Evolutionary conservation across 2,888 invertebrate genomes (phyloP).

Genomic region (Leucoptera coffeella): DNA sequence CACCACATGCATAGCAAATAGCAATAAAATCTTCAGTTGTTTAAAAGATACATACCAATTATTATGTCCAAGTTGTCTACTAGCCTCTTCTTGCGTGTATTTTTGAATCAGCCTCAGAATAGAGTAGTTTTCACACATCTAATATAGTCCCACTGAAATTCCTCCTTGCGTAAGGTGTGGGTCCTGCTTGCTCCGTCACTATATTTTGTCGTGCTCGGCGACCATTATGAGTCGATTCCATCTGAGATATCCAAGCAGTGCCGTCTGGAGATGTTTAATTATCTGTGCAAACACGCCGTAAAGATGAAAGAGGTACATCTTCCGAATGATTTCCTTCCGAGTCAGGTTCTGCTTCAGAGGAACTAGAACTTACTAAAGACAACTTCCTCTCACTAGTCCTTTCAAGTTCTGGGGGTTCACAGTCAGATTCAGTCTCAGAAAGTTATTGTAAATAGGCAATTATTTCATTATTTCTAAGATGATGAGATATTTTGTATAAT

Average conservation of each 20-base stretch:
- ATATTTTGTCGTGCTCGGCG: neutral
- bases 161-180: neutral
- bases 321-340: neutral
- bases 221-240: neutral
- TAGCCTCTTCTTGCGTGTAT: neutral
- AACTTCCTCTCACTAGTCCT: neutral
- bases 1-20: neutral
- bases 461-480: neutral
- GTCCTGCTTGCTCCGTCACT: neutral
- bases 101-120: neutral
- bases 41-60: neutral
- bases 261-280: neutral
- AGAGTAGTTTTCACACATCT: neutral
- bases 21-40: neutral
- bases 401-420: neutral
- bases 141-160: neutral
- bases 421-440: neutral
- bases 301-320: neutral
- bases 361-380: neutral
- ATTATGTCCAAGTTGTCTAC: neutral
- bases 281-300: neutral
- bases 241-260: neutral
- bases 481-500: neutral
- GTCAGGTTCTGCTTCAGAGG: no score
- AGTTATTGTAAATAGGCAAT: neutral